Base-by-base conservation (phyloP, 2,888 invertebrate species). In the Octonoba sinensis region DNA sequence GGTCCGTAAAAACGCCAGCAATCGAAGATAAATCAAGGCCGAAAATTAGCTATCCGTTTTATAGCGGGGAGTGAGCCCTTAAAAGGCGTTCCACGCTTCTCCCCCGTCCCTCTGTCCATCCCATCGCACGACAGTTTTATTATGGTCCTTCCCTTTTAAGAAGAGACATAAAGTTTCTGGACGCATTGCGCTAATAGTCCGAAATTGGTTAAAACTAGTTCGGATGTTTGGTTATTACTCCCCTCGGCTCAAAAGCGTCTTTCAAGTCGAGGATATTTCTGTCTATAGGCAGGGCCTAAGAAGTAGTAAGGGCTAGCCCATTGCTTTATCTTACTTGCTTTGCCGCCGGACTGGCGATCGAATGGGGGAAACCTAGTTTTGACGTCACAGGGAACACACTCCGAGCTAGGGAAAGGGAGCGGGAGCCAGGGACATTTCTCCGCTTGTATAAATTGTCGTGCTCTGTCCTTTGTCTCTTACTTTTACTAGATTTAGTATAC, bases 161-260 rank as follows among this genome's bases (percentile, higher is more conserved):
- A 15, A 66, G 16, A 22, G 56, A 54, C 70, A 64, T 71, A 77
- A 71, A 76, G 51, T 64, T 44, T 51, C 51, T 44, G 15, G 49
- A 49, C 18, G 20, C 20, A 27, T 15, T 20, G 24, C 44, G 44
- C 57, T 71, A 78, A 78, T 72, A 72, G 60, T 66, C 60, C 46
- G 71, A 59, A 78, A 78, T 72, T 72, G 71, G 57, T 65, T 72
- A 78, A 72, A 51, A 49, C 65, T 71, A 16, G 57, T 78, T 71
- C 54, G 49, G 62, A 62, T 71, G 54, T 78, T 65, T 77, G 57
- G 57, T 67, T 67, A 51, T 27, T 24, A 67, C 18, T 66, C 20
- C 44, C 24, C 47, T 49, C 47, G 22, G n/a, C 16, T 24, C 12
- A 24, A 27, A 15, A 60, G 36, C 36, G 36, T 36, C 36, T 36